Conservation (phyloP, 2,888 invertebrate species). For the Amblyteles armatorius region DNA sequence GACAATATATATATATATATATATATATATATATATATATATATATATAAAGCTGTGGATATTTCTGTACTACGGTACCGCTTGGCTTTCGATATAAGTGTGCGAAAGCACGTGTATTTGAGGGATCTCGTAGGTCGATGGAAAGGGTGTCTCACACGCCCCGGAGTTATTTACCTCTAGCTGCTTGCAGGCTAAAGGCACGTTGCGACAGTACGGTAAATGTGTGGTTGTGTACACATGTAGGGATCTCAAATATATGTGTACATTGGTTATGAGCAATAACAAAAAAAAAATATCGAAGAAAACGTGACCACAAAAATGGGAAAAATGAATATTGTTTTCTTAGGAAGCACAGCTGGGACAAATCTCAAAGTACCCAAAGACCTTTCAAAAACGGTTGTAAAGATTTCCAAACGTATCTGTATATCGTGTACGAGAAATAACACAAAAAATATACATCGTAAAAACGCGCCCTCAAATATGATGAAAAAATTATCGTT, state of each 20-base stretch:
- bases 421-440: neutral
- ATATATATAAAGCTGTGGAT: neutral
- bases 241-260: constrained; percentile 1
- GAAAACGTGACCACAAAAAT: neutral
- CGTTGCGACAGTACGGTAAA: constrained; percentile 39
- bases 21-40: neutral
- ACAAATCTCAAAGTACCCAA: no score
- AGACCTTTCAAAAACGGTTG: no score
- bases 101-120: constrained; percentile 39
- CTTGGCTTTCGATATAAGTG: neutral
- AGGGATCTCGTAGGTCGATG: constrained; percentile 31
- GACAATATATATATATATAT: neutral
- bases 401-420: no score
- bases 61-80: neutral
- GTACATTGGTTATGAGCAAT: neutral
- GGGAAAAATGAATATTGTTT: no score
- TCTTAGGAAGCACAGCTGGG: no score
- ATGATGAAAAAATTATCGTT: no score
- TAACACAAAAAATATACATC: neutral
- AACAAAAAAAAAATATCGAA: neutral
- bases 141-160: constrained; percentile 67
- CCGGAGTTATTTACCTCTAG: constrained; percentile 67
- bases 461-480: neutral
- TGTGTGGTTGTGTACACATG: constrained; percentile 27
- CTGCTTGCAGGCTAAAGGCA: constrained; percentile 51